Evolutionary conservation across 1,140 invertebrate genomes (phyloP), one percentile per base, ranked within the genome.

Genomic region (Trachymyrmex septentrionalis): DNA sequence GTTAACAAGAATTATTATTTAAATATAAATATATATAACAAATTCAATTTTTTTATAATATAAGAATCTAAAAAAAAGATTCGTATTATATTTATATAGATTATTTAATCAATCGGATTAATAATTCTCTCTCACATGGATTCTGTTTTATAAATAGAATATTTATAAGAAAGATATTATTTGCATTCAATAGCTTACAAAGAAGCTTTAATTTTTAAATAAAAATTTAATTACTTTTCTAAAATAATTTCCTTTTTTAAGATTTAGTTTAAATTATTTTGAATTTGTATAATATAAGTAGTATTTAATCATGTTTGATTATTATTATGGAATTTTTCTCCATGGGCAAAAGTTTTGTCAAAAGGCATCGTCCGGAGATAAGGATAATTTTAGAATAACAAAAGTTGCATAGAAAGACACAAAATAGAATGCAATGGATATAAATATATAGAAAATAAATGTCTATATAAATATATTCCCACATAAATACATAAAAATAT

Each of bases 41-140:
- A 30, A 34, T 66, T 66, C 1, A 16, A 38, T 38, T n/a, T 34
- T 34, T 66, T 30, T 0, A 64, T 19, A 66, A 6, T 10, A 14
- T 34, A 66, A 38, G 1, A 2, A 24, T 21, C 9, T 66, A 34
- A 64, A 38, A 30, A 30, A 64, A 64, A 21, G 57, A 27, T 61
- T 61, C 3, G 59, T 61, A 61, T 61, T 61, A n/a, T n/a, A n/a
- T n/a, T n/a, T n/a, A n/a, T 64, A 30, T 30, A 64, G 27, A 64
- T 64, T 57, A 21, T 21, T 9, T 57, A 21, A 57, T 57, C n/a
- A 57, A 57, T 57, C n/a, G 16, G 6, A 21, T 57, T 57, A 57
- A 19, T 53, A 16, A 6, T 53, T 53, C 38, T 44, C 9, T 44
- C 9, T 44, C 9, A 44, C 0, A 44, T 53, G 7, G 9, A 9